phyloP scores from a whole-genome alignment of 2,113 vertebrate genomes.

The Chaetops frenatus region DNA sequence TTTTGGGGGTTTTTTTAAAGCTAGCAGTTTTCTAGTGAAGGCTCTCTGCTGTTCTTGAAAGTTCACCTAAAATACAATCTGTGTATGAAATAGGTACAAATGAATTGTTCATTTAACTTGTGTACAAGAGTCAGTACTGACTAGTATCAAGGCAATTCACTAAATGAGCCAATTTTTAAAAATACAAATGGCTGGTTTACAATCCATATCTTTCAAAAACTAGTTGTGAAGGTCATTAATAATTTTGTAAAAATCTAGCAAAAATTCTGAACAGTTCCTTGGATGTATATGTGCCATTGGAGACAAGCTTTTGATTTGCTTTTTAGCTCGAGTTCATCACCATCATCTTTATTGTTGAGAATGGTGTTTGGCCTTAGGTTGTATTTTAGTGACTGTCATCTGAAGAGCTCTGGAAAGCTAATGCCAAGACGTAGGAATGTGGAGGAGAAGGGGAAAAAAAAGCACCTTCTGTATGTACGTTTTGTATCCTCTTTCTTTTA shows the following conservation, averaged over 20 bases:
- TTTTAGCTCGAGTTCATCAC: background rate
- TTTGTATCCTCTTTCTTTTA: conserved; percentile 68
- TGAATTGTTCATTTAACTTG: conserved; percentile 21
- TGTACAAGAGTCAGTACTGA: conserved; percentile 17
- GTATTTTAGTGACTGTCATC: background rate
- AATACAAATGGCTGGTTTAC: background rate
- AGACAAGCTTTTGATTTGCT: background rate
- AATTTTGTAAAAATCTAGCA: conserved; percentile 17
- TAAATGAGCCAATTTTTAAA: background rate
- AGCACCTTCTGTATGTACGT: conserved; percentile 71
- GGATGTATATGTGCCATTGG: background rate
- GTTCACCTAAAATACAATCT: background rate
- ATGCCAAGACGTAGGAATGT: conserved; percentile 27
- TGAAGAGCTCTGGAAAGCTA: conserved; percentile 26
- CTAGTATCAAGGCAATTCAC: conserved; percentile 33
- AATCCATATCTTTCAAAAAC: conserved; percentile 1
- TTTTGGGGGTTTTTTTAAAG: background rate
- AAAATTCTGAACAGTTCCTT: background rate
- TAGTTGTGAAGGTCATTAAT: background rate
- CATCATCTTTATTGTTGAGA: background rate
- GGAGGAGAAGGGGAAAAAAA: background rate
- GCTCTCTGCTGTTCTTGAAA: conserved; percentile 8
- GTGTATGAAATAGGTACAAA: conserved; percentile 20
- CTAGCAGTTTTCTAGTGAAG: background rate
- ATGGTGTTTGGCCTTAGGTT: conserved; percentile 20